Evolutionary conservation across 2,113 vertebrate species (phyloP), one percentile per base, ranked within the genome.

Genomic region (Telmatochromis bifrenatus): DNA sequence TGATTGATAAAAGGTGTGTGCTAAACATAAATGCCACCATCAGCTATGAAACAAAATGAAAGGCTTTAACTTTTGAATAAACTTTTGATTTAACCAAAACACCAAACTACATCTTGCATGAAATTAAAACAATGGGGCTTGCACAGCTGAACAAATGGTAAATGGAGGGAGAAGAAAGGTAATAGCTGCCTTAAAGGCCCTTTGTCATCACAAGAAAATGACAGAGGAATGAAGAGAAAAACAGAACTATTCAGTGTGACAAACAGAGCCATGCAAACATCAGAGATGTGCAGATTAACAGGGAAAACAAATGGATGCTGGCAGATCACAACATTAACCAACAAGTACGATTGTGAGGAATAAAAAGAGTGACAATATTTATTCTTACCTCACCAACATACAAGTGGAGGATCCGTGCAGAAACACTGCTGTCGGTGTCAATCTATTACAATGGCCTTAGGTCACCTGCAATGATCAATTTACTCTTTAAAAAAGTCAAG

Each of bases 51-150:
- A 15, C 47, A 89, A 84, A 85, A 37, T 47, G 75, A 91, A 84
- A 28, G 13, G 65, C 56, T 88, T 86, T 94, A 68, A 87, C 55
- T 91, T 93, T 88, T 91, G 51, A 94, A 91, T 90, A 84, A 88
- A 90, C 82, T 91, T 93, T 70, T 82, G 86, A 94, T 93, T 91
- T 84, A 88, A 92, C 84, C 86, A 90, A 93, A 93, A 90, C 87
- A 91, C 79, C 81, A 91, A 90, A 94, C 81, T 84, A 92, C 35
- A 73, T 94, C 94, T 94, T 94, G 94, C 94, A 94, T 95, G 92
- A 95, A 95, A 95, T 95, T 94, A 95, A 95, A 94, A 95, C 93
- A 95, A 94, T 90, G 91, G 89, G 51, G 88, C 80, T 87, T 90
- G 88, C 92, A 92, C 87, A 94, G 92, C 28, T 93, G 92, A 92